A percentile compares a stretch with the other conserved stretches of the same genome.
Conservation (phyloP, 2,797 vertebrate species). For the Brachymystax lenok region DNA sequence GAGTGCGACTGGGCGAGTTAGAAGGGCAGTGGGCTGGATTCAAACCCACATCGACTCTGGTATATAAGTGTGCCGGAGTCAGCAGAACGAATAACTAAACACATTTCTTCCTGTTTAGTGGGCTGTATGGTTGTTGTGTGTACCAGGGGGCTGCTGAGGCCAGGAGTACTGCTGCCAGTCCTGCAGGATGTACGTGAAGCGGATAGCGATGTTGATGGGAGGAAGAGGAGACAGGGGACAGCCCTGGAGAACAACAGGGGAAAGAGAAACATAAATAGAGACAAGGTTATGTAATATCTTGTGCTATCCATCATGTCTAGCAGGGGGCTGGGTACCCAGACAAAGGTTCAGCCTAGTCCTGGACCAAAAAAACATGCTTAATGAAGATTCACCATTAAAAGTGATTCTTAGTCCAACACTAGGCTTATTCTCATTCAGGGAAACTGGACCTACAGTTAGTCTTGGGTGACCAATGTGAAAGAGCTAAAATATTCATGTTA, state of each 20-base stretch:
- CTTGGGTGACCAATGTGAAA: not conserved
- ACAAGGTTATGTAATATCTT: not conserved
- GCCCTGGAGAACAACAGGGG: conserved; percentile 75
- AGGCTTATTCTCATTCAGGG: not conserved
- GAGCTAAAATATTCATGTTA: not conserved
- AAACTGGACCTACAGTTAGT: not conserved
- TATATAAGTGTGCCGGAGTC: not conserved
- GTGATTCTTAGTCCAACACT: not conserved
- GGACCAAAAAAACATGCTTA: too few relatives aligned
- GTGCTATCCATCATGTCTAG: not conserved
- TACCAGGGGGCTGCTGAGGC: conserved; percentile 98
- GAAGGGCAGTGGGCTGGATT: not conserved
- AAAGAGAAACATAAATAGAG: not conserved
- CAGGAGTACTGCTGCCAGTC: conserved; percentile 96
- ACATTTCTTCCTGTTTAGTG: not conserved
- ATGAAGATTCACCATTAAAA: not conserved
- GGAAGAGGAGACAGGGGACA: conserved; percentile 87
- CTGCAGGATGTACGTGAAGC: conserved; percentile 94
- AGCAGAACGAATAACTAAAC: not conserved
- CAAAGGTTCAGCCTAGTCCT: not conserved
- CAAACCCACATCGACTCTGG: not conserved
- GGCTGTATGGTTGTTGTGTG: not conserved
- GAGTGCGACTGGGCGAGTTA: not conserved
- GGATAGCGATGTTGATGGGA: conserved; percentile 88
- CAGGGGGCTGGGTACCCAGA: not conserved